Percentiles rank a stretch among this genome's conserved stretches.
Conservation (phyloP, 2,797 vertebrate genomes). For the Diceros bicornis region DNA sequence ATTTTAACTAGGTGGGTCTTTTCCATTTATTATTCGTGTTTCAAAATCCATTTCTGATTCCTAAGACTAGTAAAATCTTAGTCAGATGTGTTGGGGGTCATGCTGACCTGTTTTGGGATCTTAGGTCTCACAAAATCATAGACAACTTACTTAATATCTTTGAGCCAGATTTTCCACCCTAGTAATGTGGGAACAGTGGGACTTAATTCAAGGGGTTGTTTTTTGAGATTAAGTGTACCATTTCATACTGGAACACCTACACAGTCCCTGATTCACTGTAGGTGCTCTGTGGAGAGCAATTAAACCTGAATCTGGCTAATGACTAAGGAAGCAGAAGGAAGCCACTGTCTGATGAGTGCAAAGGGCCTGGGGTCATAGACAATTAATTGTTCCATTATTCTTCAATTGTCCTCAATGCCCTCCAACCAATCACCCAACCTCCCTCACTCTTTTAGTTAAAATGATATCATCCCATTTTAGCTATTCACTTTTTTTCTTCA, state of each 20-base stretch:
- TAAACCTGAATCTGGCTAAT: not conserved
- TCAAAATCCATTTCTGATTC: not conserved
- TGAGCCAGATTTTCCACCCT: not conserved
- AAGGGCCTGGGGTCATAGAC: not conserved
- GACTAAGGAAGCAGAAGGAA: not conserved
- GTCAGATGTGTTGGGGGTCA: not conserved
- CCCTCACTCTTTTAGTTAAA: not conserved
- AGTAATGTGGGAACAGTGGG: too few species aligned
- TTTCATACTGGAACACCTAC: fast-evolving
- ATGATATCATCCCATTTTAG: not conserved
- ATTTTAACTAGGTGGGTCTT: not conserved
- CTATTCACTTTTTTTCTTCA: not conserved
- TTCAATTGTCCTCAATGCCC: not conserved
- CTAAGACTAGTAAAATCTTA: not conserved
- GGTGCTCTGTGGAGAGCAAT: not conserved
- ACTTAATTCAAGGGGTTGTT: not conserved
- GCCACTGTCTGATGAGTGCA: not conserved
- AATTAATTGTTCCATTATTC: not conserved
- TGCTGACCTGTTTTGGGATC: not conserved
- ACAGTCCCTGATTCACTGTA: not conserved
- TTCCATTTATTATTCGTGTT: not conserved
- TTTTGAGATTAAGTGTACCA: not conserved
- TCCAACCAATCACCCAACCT: not conserved
- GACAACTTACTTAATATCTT: not conserved
- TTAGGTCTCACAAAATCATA: not conserved